Percentiles rank a stretch among this genome's conserved stretches.
phyloP scores from a whole-genome alignment of 2,113 vertebrate genomes.

The Strigops habroptila region DNA sequence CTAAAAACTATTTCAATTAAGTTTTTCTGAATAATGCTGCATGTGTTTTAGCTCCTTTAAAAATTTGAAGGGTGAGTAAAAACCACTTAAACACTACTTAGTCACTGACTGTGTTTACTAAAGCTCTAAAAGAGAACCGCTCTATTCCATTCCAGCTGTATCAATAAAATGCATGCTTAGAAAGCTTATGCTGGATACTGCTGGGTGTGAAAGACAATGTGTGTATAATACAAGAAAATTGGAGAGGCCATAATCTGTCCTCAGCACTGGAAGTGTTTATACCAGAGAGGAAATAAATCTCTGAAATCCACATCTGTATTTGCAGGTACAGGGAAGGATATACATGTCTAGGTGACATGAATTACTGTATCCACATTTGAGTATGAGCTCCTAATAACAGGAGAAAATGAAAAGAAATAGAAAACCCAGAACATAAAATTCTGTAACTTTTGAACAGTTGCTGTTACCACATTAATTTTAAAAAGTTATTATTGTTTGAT shows the following conservation, averaged over 20 bases:
- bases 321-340: conserved; percentile 4
- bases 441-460: not conserved
- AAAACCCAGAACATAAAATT: not conserved
- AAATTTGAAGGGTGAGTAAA: not conserved
- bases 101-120: not conserved
- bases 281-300: not conserved
- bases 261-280: not conserved
- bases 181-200: not conserved
- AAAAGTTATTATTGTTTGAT: not conserved
- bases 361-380: not conserved
- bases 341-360: not conserved
- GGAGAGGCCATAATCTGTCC: not conserved
- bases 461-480: not conserved
- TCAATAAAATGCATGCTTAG: not conserved
- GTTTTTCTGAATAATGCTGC: not conserved
- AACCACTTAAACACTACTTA: not conserved
- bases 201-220: not conserved
- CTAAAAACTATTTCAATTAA: not conserved
- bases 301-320: conserved; percentile 10
- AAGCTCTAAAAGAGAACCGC: not conserved
- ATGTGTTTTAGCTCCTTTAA: not conserved
- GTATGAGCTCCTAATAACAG: not conserved
- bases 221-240: not conserved
- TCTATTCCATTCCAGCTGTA: not conserved
- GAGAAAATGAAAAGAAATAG: not conserved